Evolutionary conservation across 2,888 invertebrate species (phyloP).

Genomic region (Limulus polyphemus): DNA sequence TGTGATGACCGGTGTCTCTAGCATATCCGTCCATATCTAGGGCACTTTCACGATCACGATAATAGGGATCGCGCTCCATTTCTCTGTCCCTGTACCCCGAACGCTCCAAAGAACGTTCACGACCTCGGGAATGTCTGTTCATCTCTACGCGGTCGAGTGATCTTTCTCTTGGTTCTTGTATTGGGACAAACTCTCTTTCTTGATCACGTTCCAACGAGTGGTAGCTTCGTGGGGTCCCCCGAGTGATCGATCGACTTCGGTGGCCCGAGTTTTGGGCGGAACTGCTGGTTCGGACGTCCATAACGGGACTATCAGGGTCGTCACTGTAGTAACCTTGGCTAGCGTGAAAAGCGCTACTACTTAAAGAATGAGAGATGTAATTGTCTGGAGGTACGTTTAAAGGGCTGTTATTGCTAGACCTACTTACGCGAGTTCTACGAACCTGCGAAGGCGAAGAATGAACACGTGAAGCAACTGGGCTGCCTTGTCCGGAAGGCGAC

Average conservation of each 20-base stretch:
- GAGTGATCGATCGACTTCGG: conserved; percentile 21
- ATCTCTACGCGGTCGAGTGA: conserved; percentile 45
- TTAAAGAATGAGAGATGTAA: conserved; percentile 23
- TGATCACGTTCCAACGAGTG: conserved; percentile 51
- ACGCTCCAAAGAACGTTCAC: conserved; percentile 53
- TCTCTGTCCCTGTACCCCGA: conserved; percentile 30
- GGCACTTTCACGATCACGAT: conserved; percentile 19
- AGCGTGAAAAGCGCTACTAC: conserved; percentile 20
- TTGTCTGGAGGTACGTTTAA: conserved; percentile 21
- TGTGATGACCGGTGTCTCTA: conserved; percentile 8
- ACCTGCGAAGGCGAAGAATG: conserved; percentile 16
- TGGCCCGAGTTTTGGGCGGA: conserved; percentile 14
- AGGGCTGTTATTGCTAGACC: conserved; percentile 26
- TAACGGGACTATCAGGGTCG: conserved; percentile 21
- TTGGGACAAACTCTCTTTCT: conserved; percentile 75
- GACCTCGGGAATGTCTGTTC: conserved; percentile 28
- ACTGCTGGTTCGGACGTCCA: conserved; percentile 17
- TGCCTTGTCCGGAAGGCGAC: conserved; percentile 22
- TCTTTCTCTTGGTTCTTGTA: conserved; percentile 52
- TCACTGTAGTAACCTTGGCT: conserved; percentile 24
- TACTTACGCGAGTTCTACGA: conserved; percentile 9
- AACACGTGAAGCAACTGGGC: conserved; percentile 19
- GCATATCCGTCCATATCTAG: conserved; percentile 13
- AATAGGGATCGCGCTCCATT: conserved; percentile 18
- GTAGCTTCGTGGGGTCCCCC: conserved; percentile 31